These are phyloP conservation scores for Nephrotoma flavescens DNA, from an alignment of 2,888 invertebrate species.

Conservation along the genomic window DNA sequence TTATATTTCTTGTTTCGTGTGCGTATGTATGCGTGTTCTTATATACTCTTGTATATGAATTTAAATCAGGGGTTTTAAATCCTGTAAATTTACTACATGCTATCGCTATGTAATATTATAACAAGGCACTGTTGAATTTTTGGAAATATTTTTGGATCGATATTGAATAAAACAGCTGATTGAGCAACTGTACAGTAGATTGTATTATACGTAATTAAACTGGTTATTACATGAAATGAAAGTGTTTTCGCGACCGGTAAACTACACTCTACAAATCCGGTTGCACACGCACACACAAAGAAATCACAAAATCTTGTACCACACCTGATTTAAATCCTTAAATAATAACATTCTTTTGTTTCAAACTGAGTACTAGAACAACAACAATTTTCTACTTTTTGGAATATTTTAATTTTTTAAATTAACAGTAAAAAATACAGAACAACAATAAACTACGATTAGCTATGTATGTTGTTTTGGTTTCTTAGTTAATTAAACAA, in stretches of 20 bases:
- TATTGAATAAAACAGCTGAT: neutral
- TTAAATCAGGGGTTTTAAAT: neutral
- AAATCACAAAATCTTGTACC: neutral
- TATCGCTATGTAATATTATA: too few species aligned
- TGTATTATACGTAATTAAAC: neutral
- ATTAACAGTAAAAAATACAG: neutral
- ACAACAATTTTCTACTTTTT: neutral
- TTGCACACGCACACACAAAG: neutral
- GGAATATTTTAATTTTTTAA: neutral
- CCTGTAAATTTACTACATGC: too few species aligned
- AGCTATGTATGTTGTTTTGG: neutral
- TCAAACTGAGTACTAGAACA: neutral
- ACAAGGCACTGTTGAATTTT: too few species aligned
- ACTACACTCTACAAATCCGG: neutral
- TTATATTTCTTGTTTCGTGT: neutral
- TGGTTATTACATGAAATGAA: neutral
- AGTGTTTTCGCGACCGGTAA: neutral
- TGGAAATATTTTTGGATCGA: neutral
- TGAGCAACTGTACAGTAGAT: neutral
- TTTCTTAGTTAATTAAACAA: neutral
- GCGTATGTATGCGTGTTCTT: neutral
- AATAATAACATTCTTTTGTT: neutral
- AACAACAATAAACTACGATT: neutral
- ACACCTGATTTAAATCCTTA: neutral
- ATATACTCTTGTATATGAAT: neutral